Conservation (phyloP, 2,888 invertebrate genomes). For the Augiades crinisus region DNA sequence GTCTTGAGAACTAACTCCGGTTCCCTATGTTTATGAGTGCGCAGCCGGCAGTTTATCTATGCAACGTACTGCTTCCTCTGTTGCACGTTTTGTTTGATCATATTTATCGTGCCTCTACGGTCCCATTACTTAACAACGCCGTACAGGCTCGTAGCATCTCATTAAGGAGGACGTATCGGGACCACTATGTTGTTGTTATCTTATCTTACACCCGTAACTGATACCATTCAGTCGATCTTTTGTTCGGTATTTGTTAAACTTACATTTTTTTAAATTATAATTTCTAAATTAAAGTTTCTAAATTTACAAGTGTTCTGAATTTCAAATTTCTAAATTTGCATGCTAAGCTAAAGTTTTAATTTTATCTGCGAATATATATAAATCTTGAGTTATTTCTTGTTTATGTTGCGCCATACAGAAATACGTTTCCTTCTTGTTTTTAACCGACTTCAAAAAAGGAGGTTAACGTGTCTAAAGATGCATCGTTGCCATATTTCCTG, state of each 20-base stretch:
- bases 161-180: constrained; percentile 59
- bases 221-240: constrained; percentile 31
- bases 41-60: constrained; percentile 60
- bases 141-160: constrained; percentile 55
- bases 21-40: constrained; percentile 61
- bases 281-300: not conserved
- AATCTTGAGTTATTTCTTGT: no score
- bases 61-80: constrained; percentile 69
- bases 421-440: no score
- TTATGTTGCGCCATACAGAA: no score
- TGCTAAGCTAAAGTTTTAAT: no score
- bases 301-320: not conserved
- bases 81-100: constrained; percentile 68
- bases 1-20: constrained; percentile 51
- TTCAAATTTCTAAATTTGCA: no score
- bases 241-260: constrained; percentile 1
- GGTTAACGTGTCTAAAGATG: no score
- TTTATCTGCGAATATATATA: no score
- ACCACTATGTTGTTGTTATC: constrained; percentile 49
- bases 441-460: no score
- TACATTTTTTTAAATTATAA: not conserved
- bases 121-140: constrained; percentile 59
- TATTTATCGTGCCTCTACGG: constrained; percentile 62
- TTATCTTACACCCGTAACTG: constrained; percentile 41
- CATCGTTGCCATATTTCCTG: no score